Evolutionary conservation across 2,888 invertebrate species (phyloP).

Genomic region (Cylloceria caligata): DNA sequence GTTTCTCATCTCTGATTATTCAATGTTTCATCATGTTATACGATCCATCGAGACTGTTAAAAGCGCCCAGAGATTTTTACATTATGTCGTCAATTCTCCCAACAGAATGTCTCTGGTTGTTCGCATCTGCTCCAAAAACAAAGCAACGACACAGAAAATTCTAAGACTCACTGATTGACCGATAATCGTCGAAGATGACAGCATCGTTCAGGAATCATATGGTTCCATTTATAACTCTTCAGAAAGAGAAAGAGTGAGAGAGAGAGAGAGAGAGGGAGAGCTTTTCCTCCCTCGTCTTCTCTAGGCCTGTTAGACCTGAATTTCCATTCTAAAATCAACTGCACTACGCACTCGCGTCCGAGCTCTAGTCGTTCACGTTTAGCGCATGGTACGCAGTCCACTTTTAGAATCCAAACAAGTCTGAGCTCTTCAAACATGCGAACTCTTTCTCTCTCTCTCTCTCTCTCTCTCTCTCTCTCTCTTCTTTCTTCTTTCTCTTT

Average conservation of each 20-base stretch:
- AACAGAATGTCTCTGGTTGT: background rate
- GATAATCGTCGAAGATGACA: slow-evolving; percentile 60
- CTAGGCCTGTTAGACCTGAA: slow-evolving; percentile 55
- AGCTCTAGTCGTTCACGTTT: slow-evolving; percentile 21
- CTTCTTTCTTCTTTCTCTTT: slow-evolving; percentile 30
- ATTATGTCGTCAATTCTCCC: background rate
- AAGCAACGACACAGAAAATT: background rate
- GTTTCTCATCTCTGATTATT: background rate
- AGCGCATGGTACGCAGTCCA: slow-evolving; percentile 53
- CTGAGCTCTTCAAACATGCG: slow-evolving; percentile 52
- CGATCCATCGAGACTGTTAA: no score
- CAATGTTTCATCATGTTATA: background rate
- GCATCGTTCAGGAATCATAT: slow-evolving; percentile 59
- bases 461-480: slow-evolving; percentile 31
- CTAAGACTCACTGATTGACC: slow-evolving; percentile 31
- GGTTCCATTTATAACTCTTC: slow-evolving; percentile 65
- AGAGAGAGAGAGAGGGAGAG: background rate
- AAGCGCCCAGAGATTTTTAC: background rate
- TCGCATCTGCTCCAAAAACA: slow-evolving; percentile 11
- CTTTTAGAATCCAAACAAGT: slow-evolving; percentile 71
- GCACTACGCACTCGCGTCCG: slow-evolving; percentile 30
- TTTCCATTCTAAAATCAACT: slow-evolving; percentile 67
- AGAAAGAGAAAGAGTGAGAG: background rate
- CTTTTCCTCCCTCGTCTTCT: slow-evolving; percentile 51
- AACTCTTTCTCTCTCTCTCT: slow-evolving; percentile 32